phyloP scores from a whole-genome alignment of 1,140 invertebrate genomes.

The Pentalonia nigronervosa region DNA sequence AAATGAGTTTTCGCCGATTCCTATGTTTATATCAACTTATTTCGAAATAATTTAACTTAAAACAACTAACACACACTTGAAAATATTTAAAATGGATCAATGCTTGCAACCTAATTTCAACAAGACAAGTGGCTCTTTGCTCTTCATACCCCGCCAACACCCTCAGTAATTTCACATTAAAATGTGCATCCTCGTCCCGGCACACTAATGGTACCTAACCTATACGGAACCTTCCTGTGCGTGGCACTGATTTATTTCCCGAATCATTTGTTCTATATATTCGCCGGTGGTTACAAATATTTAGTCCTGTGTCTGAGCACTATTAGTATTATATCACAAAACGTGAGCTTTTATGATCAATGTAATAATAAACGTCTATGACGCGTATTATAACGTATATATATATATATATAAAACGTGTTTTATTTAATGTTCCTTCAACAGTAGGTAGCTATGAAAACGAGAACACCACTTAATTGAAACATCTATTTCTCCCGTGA shows the following conservation, averaged over 20 bases:
- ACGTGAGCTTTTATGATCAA: background rate
- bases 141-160: background rate
- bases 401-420: too few relatives aligned
- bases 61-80: background rate
- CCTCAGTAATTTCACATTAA: background rate
- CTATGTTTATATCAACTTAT: background rate
- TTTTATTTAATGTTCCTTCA: too few relatives aligned
- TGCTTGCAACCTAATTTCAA: background rate
- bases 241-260: background rate
- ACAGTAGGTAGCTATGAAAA: background rate
- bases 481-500: background rate
- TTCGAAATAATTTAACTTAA: background rate
- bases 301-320: background rate
- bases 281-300: background rate
- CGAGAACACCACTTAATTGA: background rate
- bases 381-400: background rate
- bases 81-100: background rate
- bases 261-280: background rate
- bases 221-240: background rate
- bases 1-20: background rate
- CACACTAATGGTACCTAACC: slow-evolving; percentile 5
- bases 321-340: background rate
- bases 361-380: background rate
- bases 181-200: background rate
- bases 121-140: background rate